Base-by-base conservation (phyloP, 2,797 vertebrate genomes). In the Meriones psammophilus region DNA sequence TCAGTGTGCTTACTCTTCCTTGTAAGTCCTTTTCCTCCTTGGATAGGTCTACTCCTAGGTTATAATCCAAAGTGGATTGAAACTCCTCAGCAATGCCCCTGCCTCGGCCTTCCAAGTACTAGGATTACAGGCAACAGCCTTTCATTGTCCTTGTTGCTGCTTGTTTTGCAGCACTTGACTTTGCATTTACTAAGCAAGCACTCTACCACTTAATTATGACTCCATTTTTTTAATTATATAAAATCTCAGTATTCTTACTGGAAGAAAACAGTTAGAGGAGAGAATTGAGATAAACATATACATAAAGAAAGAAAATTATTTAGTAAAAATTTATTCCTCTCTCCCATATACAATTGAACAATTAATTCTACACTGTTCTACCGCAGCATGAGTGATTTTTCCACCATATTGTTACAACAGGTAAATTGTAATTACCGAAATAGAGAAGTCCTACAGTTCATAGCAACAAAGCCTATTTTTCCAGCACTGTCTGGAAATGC, bases 201-300 rank as follows among this genome's bases (percentile, higher is more conserved):
- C 58, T 36, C 80, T n/a, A 58, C 14, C 42, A 3, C 22, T 76
- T 9, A 76, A 46, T 46, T 28, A 76, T 2, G n/a, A 73, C 9
- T 26, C 50, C 10, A 28, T 39, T 62, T 36, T 77, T 60, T 28
- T 13, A 46, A 46, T 46, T 69, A 68, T 5, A 28, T 71, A 77
- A 88, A 88, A 24, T 30, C 69, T 76, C 86, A 56, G 22, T 85
- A 62, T 96, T 83, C 80, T 85, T 9, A 74, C 73, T 36, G 8
- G 8, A 36, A 36, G 17, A 94, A 39, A 84, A 26, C 17, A 30
- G 54, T 12, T 89, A 17, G 42, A 87, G 6, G 80, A 83, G n/a
- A 71, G 4, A 1, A 64, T 66, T 85, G 74, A 85, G 24, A 89
- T 54, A 84, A 78, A 58, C 8, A 12, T 2, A 46, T 1, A 6